These are phyloP conservation scores for Sphyrna mokarran DNA, from an alignment of 2,113 vertebrate genomes.

Conservation along the genomic window DNA sequence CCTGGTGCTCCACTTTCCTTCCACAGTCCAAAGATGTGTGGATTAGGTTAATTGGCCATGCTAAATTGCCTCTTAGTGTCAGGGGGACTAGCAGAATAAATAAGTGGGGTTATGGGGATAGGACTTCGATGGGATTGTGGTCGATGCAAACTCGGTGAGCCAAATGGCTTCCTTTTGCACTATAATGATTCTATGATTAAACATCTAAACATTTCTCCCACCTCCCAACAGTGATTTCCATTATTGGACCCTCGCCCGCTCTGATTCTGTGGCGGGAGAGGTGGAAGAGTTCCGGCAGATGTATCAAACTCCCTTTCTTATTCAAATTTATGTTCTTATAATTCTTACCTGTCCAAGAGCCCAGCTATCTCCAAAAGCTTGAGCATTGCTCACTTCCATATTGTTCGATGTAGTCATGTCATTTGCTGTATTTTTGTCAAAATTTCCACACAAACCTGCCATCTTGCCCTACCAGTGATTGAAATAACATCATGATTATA, in stretches of 20 bases:
- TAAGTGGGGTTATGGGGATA: too few relatives aligned
- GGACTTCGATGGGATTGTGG: too few relatives aligned
- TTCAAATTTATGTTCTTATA: not conserved
- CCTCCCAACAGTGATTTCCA: too few relatives aligned
- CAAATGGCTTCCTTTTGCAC: too few relatives aligned
- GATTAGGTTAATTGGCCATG: too few relatives aligned
- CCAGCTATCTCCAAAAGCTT: constrained; percentile 95
- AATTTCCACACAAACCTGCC: constrained; percentile 90
- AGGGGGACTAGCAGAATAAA: too few relatives aligned
- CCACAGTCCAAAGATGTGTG: too few relatives aligned
- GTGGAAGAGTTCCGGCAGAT: not conserved
- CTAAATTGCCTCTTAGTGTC: too few relatives aligned
- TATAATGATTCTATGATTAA: not conserved
- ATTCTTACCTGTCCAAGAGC: constrained; percentile 80
- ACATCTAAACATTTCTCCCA: not conserved
- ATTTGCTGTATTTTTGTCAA: constrained; percentile 93
- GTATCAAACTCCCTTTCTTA: not conserved
- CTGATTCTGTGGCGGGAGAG: too few relatives aligned
- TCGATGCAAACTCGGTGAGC: too few relatives aligned
- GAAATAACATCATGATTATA: not conserved
- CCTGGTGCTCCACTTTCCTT: too few relatives aligned
- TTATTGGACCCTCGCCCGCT: too few relatives aligned
- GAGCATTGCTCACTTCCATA: constrained; percentile 91
- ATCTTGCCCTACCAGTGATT: constrained; percentile 71
- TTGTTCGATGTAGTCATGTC: constrained; percentile 95